Evolutionary conservation across 2,113 vertebrate species (phyloP).

Genomic region (Crotalus tigris): DNA sequence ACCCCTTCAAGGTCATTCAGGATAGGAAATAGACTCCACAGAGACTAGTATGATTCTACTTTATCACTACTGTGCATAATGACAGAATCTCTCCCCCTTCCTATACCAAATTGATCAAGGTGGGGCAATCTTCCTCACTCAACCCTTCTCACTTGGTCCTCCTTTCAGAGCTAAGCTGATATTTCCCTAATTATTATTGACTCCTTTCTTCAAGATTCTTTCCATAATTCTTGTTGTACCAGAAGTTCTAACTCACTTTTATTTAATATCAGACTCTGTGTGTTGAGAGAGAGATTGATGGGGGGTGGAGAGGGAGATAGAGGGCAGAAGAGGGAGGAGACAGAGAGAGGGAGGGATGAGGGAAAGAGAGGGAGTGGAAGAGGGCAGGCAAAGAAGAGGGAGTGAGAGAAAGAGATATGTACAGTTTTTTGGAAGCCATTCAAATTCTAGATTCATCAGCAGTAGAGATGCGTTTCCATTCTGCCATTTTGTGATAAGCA

Average conservation of each 20-base stretch:
- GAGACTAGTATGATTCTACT: neutral
- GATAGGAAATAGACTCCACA: neutral
- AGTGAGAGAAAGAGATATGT: neutral
- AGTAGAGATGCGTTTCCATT: constrained; percentile 5
- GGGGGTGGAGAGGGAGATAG: too few relatives aligned
- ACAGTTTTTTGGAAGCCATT: constrained; percentile 27
- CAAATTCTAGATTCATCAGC: neutral
- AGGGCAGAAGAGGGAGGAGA: too few relatives aligned
- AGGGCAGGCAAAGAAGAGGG: too few relatives aligned
- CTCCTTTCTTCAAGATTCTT: neutral
- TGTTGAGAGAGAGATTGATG: neutral
- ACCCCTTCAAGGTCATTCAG: neutral
- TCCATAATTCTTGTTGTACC: neutral
- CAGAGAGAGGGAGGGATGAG: too few relatives aligned
- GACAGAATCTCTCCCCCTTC: neutral
- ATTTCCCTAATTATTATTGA: neutral
- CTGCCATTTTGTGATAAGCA: constrained; percentile 11
- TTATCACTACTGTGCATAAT: neutral
- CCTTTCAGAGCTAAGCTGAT: neutral
- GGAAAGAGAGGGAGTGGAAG: neutral
- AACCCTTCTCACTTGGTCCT: neutral
- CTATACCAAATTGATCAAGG: neutral
- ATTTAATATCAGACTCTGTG: neutral
- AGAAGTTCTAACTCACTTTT: neutral
- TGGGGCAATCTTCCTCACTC: neutral